phyloP scores from a whole-genome alignment of 1,140 invertebrate species.

The Heliconius eleuchia region DNA sequence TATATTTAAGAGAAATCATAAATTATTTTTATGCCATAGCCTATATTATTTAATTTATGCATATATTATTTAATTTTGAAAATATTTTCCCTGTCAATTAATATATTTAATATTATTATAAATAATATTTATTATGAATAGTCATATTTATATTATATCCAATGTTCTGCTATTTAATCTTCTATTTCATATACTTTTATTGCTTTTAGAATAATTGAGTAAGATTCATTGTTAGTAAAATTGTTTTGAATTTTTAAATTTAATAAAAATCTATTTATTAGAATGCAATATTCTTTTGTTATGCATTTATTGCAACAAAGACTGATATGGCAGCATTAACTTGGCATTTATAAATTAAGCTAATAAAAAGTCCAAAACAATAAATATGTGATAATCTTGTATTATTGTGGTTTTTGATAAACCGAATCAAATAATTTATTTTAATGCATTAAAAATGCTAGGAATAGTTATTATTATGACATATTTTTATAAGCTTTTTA shows the following conservation, averaged over 20 bases:
- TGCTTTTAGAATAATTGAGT: neutral
- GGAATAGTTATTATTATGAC: conserved; percentile 29
- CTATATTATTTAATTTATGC: neutral
- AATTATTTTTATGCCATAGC: neutral
- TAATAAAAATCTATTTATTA: neutral
- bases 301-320: conserved; percentile 27
- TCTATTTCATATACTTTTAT: neutral
- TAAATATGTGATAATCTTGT: conserved; percentile 11
- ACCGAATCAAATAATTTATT: conserved; percentile 34
- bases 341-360: conserved; percentile 28
- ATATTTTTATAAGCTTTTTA: conserved; percentile 16
- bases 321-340: conserved; percentile 32
- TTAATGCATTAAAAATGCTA: conserved; percentile 50
- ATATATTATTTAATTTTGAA: neutral
- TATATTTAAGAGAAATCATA: neutral
- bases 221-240: neutral
- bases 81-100: neutral
- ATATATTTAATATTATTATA: conserved; percentile 4
- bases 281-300: conserved; percentile 15
- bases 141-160: neutral
- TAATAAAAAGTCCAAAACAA: conserved; percentile 23
- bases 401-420: neutral
- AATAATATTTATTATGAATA: conserved; percentile 10
- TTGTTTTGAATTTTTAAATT: neutral
- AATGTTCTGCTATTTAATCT: neutral